These are phyloP conservation scores for Carcharodon carcharias DNA, from an alignment of 2,797 vertebrate species.

Conservation along the genomic window DNA sequence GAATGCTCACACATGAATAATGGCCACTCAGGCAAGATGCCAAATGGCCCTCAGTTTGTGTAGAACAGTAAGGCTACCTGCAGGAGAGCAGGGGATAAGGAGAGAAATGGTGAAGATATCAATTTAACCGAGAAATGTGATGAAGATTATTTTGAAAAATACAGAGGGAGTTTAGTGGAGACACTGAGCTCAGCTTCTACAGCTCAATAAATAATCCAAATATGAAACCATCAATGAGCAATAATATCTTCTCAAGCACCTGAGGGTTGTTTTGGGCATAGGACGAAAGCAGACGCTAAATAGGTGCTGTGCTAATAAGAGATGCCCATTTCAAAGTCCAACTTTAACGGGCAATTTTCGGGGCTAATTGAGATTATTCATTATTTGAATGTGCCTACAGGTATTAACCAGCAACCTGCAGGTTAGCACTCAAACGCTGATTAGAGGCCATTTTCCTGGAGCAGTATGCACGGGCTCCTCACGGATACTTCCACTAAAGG, in stretches of 20 bases:
- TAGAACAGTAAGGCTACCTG: not conserved
- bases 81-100: not conserved
- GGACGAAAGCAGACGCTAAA: no score
- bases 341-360: not conserved
- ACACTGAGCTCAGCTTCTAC: not conserved
- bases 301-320: not conserved
- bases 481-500: no score
- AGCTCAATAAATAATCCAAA: not conserved
- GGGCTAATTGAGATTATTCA: not conserved
- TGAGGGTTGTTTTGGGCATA: not conserved
- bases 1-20: not conserved
- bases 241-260: not conserved
- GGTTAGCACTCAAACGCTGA: not conserved
- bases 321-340: not conserved
- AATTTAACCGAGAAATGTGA: not conserved
- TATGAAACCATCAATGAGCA: not conserved
- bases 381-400: not conserved
- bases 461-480: no score
- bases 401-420: not conserved
- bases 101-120: not conserved
- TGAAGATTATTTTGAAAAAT: not conserved
- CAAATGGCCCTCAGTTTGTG: not conserved
- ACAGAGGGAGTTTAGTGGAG: not conserved
- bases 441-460: no score
- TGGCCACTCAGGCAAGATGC: not conserved